phyloP scores from a whole-genome alignment of 2,113 vertebrate genomes.

The Caretta caretta region DNA sequence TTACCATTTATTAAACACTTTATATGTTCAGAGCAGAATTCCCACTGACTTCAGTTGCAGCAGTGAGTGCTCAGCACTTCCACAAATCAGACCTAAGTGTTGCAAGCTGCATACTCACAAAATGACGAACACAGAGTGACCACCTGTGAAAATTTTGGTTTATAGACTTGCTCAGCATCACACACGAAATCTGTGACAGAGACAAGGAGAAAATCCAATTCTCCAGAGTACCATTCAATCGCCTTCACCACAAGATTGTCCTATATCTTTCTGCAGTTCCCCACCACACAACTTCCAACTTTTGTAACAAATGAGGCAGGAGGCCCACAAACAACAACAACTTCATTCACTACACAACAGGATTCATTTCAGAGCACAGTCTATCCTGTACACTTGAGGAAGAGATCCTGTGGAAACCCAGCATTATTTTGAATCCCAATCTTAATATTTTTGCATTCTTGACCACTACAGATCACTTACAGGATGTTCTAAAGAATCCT shows the following conservation, averaged over 20 bases:
- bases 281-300: neutral
- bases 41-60: neutral
- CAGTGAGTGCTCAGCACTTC: neutral
- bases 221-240: neutral
- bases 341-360: neutral
- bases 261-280: neutral
- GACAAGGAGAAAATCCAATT: neutral
- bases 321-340: neutral
- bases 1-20: neutral
- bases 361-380: neutral
- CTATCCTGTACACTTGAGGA: neutral
- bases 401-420: neutral
- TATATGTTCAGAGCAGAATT: neutral
- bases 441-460: neutral
- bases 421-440: neutral
- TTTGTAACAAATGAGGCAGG: conserved; percentile 1
- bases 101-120: neutral
- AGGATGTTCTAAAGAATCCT: neutral
- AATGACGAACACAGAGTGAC: neutral
- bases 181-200: neutral
- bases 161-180: neutral
- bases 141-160: neutral
- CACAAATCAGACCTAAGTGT: neutral
- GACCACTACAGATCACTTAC: neutral
- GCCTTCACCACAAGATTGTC: neutral